Evolutionary conservation across 92 coral and sea anemone species (phyloP), one percentile per base, ranked within the genome.

Genomic region (Siderastrea siderea): DNA sequence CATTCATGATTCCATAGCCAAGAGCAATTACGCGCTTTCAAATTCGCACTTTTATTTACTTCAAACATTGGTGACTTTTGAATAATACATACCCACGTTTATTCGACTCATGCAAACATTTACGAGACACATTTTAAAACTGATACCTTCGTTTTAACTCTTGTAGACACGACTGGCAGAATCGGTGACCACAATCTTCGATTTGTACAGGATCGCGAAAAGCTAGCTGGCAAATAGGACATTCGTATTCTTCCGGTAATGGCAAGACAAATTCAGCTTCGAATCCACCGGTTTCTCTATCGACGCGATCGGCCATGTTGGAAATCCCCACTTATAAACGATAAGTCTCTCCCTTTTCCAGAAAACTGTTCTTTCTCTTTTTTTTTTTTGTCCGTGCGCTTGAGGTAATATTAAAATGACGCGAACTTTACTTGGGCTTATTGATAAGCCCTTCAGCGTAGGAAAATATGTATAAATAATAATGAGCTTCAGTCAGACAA

Each of bases 221-320:
- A 26, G 99, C 99, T 43, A 97, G 89, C 90, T 97, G 99, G 58
- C 99, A 97, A 69, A 97, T 97, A 26, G 99, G 99, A 77, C 99
- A 97, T 65, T 97, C 99, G 82, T 97, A 97, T 82, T 97, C 99
- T 74, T 91, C 92, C 2, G 99, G 99, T 45, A 97, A 74, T 26
- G 98, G 92, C 7, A 88, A 61, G 15, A 97, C 85, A 74, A 97
- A 97, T 75, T 95, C 99, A 3, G 98, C 99, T 73, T 97, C 99
- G 74, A 86, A 97, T 8, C 99, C 99, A 5, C 99, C 99, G 50
- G 96, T 97, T 64, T 85, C 95, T 3, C 99, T 94, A 85, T 97
- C 99, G 3, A 94, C 98, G 88, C 98, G 83, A 74, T 96, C 96
- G 87, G 98, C 99, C 99, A 97, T 97, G 47, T 47, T 19, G 52